Percentiles rank a stretch among this genome's conserved stretches.
These are phyloP conservation scores for Muschampia plurimacula DNA, from an alignment of 2,888 invertebrate species.

Conservation along the genomic window DNA sequence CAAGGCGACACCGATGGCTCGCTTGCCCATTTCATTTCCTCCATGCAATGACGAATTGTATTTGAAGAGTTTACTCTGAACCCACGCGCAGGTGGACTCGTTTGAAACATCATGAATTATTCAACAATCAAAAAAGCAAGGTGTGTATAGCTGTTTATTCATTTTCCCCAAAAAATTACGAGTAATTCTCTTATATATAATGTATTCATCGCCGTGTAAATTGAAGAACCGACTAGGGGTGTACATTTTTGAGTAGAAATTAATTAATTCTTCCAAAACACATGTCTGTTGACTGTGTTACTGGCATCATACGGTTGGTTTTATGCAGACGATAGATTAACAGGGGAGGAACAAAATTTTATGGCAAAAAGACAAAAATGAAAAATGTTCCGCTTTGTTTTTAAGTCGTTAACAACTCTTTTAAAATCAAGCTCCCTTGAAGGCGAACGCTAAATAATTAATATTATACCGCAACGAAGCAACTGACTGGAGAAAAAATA, in stretches of 20 bases:
- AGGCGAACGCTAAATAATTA: constrained; percentile 64
- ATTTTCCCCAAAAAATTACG: constrained; percentile 71
- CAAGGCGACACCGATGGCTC: constrained; percentile 61
- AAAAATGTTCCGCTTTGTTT: constrained; percentile 49
- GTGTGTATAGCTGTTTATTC: constrained; percentile 79
- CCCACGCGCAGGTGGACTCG: constrained; percentile 66
- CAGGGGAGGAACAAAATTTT: constrained; percentile 5
- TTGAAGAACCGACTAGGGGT: constrained; percentile 46
- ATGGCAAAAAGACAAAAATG: constrained; percentile 25
- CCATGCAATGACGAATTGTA: constrained; percentile 58
- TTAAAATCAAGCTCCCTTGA: constrained; percentile 56
- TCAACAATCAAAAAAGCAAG: constrained; percentile 83
- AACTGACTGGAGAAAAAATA: constrained; percentile 52
- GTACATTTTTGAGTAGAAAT: constrained; percentile 38
- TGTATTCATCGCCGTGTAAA: constrained; percentile 48
- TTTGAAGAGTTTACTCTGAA: constrained; percentile 65
- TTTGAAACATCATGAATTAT: constrained; percentile 81
- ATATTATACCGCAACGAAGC: constrained; percentile 51
- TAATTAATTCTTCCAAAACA: constrained; percentile 34
- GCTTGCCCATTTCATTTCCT: constrained; percentile 73
- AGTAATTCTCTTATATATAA: constrained; percentile 66
- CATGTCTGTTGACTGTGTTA: constrained; percentile 12
- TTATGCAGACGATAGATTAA: constrained; percentile 38
- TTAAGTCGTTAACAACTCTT: constrained; percentile 59
- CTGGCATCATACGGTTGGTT: constrained; percentile 19